Base-by-base conservation (phyloP, 2,113 vertebrate species). In the Malurus alboscapulatus region DNA sequence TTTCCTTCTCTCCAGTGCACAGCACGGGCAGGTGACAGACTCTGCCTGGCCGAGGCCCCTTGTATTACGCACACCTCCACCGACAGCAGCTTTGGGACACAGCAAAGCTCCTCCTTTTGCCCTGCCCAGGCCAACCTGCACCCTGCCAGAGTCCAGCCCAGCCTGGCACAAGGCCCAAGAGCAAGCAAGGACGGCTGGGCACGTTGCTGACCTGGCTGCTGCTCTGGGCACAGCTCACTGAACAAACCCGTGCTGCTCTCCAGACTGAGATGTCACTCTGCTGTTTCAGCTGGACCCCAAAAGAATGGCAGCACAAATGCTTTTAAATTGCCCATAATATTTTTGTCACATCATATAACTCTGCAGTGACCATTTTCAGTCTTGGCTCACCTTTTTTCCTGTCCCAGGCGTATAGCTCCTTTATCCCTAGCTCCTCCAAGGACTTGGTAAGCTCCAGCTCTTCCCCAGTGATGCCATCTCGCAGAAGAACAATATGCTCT, bases 381-480 rank as follows among this genome's bases (percentile, higher is more conserved):
- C 19, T 62, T 57, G 48, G 67, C 96, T 98, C 97, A 99, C 99
- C 99, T 98, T 98, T 97, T 91, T 98, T 98, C 76, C 98, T 98
- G 97, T 99, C 98, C 91, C 98, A 98, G 2, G 98, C 98, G 1
- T 99, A 99, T 26, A 99, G 97, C 76, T 99, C 99, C 71, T 98
- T 98, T 88, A 99, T 98, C 1, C 98, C 98, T 73, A 99, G 97
- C 66, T 99, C 98, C 10, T 97, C 97, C 85, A 99, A 96, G 68
- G 98, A 98, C 95, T 98, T 98, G 66, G 98, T 98, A 93, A 99
- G 98, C 36, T 98, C 98, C 95, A 99, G 94, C 94, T 99, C 98
- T 88, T 98, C 98, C 27, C 97, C 98, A 12, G 97, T 98, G 90
- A 98, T 65, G 58, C 94, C 93, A 91, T 99, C 99, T 83, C 97